Conservation (phyloP, 2,888 invertebrate species). For the Drosophila buzzatii region DNA sequence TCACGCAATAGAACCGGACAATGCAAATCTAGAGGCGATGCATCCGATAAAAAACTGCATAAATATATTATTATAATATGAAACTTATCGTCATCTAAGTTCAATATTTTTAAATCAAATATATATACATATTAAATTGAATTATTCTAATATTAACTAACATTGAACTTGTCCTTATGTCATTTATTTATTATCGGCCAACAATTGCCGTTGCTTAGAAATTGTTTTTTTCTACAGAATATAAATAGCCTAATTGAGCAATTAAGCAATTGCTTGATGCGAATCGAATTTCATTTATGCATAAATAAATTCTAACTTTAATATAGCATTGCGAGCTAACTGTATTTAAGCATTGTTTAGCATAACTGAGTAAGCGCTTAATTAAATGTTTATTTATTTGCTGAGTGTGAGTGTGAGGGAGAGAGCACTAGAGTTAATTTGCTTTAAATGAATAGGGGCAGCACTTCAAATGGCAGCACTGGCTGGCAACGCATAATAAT, state of each 20-base stretch:
- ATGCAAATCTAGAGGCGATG: conserved; percentile 35
- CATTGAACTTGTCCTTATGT: conserved; percentile 41
- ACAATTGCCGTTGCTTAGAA: conserved; percentile 41
- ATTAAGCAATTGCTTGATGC: conserved; percentile 25
- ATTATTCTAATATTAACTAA: conserved; percentile 1
- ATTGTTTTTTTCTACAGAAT: conserved; percentile 21
- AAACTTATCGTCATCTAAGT: not conserved
- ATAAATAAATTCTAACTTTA: conserved; percentile 3
- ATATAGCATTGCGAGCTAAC: conserved; percentile 17
- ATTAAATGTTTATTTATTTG: not conserved
- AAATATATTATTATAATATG: conserved; percentile 5
- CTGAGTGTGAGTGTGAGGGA: not conserved
- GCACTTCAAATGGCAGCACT: not conserved
- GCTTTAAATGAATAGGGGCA: not conserved
- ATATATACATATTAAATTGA: not conserved
- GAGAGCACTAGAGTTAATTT: not conserved
- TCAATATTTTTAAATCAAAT: not conserved
- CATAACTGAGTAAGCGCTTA: conserved; percentile 12
- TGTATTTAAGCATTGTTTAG: not conserved
- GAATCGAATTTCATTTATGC: conserved; percentile 4
- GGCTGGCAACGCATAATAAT: not conserved
- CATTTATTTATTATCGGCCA: conserved; percentile 6
- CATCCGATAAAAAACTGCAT: conserved; percentile 14
- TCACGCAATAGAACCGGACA: conserved; percentile 64
- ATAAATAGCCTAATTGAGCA: conserved; percentile 42